Conservation (phyloP, 35 echinoderm and acorn worm genomes). For the Ophiothrix spiculata region DNA sequence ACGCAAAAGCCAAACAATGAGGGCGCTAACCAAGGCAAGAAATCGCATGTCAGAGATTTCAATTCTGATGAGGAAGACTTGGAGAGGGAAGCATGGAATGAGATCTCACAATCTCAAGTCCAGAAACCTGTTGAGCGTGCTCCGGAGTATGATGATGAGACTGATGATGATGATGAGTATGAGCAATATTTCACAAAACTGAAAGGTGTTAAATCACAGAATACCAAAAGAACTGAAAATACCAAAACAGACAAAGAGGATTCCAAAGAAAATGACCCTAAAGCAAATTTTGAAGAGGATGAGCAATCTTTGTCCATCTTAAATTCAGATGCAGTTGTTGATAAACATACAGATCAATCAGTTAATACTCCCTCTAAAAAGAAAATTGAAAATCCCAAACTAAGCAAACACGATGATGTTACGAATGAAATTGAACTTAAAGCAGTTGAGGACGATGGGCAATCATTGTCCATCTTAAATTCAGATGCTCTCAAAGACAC, state of each 20-base stretch:
- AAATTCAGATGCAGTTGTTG: too few species aligned
- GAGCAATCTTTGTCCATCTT: too few species aligned
- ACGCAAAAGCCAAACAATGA: background rate
- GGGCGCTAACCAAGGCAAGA: background rate
- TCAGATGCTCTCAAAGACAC: background rate
- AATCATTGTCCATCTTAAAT: background rate
- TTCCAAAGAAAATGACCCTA: too few species aligned
- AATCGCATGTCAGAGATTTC: background rate
- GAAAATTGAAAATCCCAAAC: too few species aligned
- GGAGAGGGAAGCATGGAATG: too few species aligned
- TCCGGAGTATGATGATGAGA: slow-evolving; percentile 6
- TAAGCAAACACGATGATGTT: too few species aligned
- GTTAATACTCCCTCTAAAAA: too few species aligned
- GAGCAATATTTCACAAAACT: slow-evolving; percentile 2
- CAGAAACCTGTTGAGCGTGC: background rate
- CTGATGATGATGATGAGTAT: background rate
- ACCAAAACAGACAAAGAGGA: too few species aligned
- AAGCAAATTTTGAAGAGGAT: too few species aligned
- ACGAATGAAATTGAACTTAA: too few species aligned
- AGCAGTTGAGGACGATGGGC: background rate
- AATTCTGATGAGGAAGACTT: background rate
- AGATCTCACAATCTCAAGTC: background rate
- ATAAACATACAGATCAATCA: too few species aligned
- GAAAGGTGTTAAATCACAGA: background rate
- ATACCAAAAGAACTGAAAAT: too few species aligned